Evolutionary conservation across 2,888 invertebrate genomes (phyloP).

Genomic region (Metellina segmentata): DNA sequence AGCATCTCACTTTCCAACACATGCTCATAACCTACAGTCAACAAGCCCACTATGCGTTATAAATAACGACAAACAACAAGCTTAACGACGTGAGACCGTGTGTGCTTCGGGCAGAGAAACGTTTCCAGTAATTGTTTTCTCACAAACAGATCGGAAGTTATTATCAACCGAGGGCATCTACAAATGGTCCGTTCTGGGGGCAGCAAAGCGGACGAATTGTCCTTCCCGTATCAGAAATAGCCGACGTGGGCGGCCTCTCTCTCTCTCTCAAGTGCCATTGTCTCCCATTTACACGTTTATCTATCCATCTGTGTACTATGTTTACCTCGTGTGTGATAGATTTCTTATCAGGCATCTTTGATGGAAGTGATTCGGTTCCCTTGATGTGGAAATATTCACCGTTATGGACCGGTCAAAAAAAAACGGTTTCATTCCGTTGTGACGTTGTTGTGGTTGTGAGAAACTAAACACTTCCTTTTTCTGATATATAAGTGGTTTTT

Average conservation of each 20-base stretch:
- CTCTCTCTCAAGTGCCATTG: slow-evolving; percentile 3
- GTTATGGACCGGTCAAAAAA: no score
- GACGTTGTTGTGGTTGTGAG: no score
- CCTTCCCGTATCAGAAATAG: slow-evolving; percentile 2
- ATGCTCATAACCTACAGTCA: no score
- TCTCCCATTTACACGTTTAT: neutral
- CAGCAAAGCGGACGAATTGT: slow-evolving; percentile 4
- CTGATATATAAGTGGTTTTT: no score
- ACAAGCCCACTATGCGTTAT: neutral
- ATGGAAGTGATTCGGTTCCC: no score
- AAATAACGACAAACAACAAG: slow-evolving; percentile 36
- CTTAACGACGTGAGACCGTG: slow-evolving; percentile 21
- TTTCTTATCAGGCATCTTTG: slow-evolving; percentile 11
- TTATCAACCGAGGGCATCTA: slow-evolving; percentile 42
- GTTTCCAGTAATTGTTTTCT: slow-evolving; percentile 30
- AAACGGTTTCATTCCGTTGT: no score
- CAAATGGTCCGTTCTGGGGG: neutral
- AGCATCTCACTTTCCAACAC: no score
- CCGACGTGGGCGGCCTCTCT: slow-evolving; percentile 9
- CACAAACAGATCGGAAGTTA: slow-evolving; percentile 10
- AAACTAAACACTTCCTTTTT: no score
- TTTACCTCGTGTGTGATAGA: slow-evolving; percentile 35
- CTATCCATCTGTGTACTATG: slow-evolving; percentile 3
- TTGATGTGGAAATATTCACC: no score
- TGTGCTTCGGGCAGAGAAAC: neutral